Evolutionary conservation across 37 sponge, comb jelly and placozoan genomes (phyloP).

Genomic region (Aplysina aerophoba): DNA sequence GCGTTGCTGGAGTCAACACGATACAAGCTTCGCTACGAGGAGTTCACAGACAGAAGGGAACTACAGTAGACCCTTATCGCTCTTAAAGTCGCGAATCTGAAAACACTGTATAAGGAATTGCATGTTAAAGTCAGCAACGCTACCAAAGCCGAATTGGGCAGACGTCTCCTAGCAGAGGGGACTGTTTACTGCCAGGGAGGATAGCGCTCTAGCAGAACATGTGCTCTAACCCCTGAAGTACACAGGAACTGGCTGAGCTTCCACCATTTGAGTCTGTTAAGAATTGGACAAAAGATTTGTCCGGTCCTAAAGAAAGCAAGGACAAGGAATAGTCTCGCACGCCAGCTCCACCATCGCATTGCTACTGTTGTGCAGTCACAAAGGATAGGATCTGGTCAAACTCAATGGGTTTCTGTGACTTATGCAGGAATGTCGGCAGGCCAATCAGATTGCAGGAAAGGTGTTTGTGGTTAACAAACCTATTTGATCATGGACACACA

Average conservation of each 20-base stretch:
- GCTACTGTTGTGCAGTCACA: too few species aligned
- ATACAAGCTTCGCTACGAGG: not conserved
- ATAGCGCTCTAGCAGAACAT: not conserved
- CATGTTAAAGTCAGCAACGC: not conserved
- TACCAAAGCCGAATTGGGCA: not conserved
- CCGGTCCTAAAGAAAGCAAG: not conserved
- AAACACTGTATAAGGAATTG: not conserved
- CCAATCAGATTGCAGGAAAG: too few species aligned
- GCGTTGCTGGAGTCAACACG: not conserved
- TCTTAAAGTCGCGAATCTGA: not conserved
- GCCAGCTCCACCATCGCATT: too few species aligned
- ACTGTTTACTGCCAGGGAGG: not conserved
- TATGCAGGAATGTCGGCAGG: too few species aligned
- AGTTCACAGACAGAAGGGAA: not conserved
- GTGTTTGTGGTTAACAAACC: too few species aligned
- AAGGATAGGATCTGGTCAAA: too few species aligned
- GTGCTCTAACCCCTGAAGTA: not conserved
- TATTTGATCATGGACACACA: not conserved
- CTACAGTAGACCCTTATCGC: not conserved
- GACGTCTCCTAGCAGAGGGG: not conserved
- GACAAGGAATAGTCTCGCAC: too few species aligned
- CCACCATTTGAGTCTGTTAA: not conserved
- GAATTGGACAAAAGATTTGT: conserved; percentile 3
- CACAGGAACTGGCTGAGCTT: not conserved
- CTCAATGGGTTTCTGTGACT: too few species aligned